Percentiles rank a stretch among this genome's conserved stretches.
These are phyloP conservation scores for Lepus townsendii DNA, from an alignment of 2,797 vertebrate species.

Conservation along the genomic window DNA sequence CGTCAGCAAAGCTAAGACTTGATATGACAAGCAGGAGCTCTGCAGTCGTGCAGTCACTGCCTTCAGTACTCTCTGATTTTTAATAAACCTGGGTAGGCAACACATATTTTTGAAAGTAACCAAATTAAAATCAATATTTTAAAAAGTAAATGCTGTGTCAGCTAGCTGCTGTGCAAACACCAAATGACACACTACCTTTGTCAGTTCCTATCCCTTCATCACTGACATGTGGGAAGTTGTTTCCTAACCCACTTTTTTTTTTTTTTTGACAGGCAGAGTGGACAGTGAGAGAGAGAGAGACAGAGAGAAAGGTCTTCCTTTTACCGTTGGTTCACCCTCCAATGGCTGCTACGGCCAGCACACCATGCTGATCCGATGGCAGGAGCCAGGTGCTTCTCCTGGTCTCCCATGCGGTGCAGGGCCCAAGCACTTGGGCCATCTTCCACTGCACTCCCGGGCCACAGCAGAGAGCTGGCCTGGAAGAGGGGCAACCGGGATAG, in stretches of 20 bases:
- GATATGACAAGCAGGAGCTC: background rate
- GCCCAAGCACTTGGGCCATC: no score
- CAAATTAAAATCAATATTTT: conserved; percentile 33
- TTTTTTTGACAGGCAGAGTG: no score
- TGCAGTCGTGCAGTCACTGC: background rate
- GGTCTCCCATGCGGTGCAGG: no score
- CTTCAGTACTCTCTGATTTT: background rate
- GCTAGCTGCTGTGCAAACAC: background rate
- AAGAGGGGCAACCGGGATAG: no score
- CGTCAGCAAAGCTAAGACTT: conserved; percentile 48
- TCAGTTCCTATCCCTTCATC: background rate
- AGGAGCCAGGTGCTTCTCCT: no score
- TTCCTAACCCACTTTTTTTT: conserved; percentile 47
- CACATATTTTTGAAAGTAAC: conserved; percentile 31
- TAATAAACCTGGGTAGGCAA: conserved; percentile 2
- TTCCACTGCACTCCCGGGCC: no score
- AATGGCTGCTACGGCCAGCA: no score
- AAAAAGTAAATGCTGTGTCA: background rate
- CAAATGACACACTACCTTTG: background rate
- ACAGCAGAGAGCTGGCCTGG: no score
- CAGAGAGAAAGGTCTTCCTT: no score
- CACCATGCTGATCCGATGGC: no score
- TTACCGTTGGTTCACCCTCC: no score
- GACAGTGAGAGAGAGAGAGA: no score
- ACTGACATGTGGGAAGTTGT: background rate